A percentile compares a stretch with the other conserved stretches of the same genome.
These are phyloP conservation scores for Eudyptes chrysolophus DNA, from an alignment of 2,113 vertebrate genomes.

Conservation along the genomic window DNA sequence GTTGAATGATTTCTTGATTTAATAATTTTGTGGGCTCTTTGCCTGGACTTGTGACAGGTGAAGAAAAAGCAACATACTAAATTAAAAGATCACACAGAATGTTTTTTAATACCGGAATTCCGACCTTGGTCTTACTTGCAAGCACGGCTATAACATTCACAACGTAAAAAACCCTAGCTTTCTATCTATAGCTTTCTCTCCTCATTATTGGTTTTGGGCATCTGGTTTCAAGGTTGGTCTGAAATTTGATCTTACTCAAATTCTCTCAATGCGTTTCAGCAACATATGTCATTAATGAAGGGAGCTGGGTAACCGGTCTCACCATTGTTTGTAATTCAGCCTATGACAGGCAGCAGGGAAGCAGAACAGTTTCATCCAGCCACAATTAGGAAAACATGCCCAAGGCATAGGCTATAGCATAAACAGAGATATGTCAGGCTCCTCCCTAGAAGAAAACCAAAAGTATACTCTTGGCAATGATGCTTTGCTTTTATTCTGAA, in stretches of 20 bases:
- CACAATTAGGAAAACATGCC: slow-evolving; percentile 31
- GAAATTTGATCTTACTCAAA: slow-evolving; percentile 38
- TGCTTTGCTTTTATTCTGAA: background rate
- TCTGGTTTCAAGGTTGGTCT: slow-evolving; percentile 46
- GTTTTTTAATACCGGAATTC: background rate
- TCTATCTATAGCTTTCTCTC: background rate
- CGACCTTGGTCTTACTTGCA: background rate
- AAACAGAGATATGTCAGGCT: background rate
- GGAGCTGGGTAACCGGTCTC: background rate
- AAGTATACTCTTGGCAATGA: background rate
- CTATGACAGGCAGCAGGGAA: background rate
- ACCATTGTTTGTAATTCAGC: slow-evolving; percentile 16
- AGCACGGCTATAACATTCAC: background rate
- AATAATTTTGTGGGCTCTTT: background rate
- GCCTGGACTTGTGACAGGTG: background rate
- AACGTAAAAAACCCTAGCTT: background rate
- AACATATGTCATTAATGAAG: slow-evolving; percentile 52
- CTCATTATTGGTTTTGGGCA: slow-evolving; percentile 8
- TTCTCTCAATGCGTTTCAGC: background rate
- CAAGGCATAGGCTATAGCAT: background rate
- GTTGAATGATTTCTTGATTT: background rate
- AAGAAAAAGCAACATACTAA: background rate
- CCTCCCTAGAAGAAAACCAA: background rate
- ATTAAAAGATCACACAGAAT: background rate
- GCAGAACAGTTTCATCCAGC: background rate